Conservation (phyloP, 2,888 invertebrate species). For the Hirudinaria manillensis region DNA sequence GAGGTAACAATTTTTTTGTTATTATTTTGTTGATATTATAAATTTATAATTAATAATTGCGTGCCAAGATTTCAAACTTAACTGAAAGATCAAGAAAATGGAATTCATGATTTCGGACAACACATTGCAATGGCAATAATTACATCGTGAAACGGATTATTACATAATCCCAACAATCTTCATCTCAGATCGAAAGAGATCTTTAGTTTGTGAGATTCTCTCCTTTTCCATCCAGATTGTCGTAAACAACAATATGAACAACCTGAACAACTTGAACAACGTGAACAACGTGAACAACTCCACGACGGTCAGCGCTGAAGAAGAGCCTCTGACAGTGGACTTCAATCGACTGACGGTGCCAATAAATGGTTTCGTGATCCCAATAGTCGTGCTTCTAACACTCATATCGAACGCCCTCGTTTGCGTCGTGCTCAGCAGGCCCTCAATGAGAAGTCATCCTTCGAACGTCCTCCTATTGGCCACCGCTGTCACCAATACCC, state of each 20-base stretch:
- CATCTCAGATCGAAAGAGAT: too few species aligned
- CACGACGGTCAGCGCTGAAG: background rate
- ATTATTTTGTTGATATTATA: too few species aligned
- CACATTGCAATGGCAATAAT: too few species aligned
- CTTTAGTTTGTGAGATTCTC: too few species aligned
- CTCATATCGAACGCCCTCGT: conserved; percentile 85
- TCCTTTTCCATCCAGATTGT: too few species aligned
- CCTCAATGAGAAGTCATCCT: conserved; percentile 78
- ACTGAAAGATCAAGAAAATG: too few species aligned
- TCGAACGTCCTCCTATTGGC: conserved; percentile 86
- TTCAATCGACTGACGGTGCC: background rate
- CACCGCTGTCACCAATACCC: conserved; percentile 92
- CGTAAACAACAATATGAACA: background rate
- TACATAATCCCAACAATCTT: too few species aligned
- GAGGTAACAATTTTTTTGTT: too few species aligned
- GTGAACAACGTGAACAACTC: background rate
- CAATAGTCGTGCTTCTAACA: conserved; percentile 76
- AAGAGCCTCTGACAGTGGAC: background rate
- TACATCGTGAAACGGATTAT: too few species aligned
- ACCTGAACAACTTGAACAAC: background rate
- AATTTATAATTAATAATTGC: too few species aligned
- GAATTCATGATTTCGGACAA: too few species aligned
- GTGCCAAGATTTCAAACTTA: too few species aligned
- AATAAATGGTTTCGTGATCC: conserved; percentile 72
- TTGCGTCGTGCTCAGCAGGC: conserved; percentile 78